Conservation (phyloP, 2,113 vertebrate species). For the Petrocephalus microphthalmus region DNA sequence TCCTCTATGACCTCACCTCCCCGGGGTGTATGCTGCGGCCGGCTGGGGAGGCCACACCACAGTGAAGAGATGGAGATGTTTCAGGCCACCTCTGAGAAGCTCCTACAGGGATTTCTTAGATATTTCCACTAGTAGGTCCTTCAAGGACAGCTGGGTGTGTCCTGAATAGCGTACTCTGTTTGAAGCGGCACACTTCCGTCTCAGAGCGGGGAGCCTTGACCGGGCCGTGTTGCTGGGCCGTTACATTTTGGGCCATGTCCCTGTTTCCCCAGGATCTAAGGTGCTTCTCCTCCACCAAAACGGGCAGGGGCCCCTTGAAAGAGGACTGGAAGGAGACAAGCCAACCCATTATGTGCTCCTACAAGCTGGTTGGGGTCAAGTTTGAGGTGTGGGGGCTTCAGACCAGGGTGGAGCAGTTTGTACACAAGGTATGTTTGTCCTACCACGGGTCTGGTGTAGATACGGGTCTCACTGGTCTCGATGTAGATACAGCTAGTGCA, state of each 20-base stretch:
- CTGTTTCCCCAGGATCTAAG: conserved; percentile 49
- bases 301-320: conserved; percentile 53
- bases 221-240: not conserved
- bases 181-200: not conserved
- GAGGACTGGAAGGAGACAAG: conserved; percentile 60
- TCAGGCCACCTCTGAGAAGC: not conserved
- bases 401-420: conserved; percentile 61
- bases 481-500: not conserved
- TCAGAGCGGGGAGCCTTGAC: not conserved
- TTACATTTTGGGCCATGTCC: not conserved
- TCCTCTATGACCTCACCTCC: not conserved
- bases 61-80: not conserved
- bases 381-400: conserved; percentile 69
- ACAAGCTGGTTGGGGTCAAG: conserved; percentile 64
- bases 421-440: conserved; percentile 55
- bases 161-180: not conserved
- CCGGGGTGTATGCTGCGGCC: not conserved
- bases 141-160: not conserved
- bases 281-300: conserved; percentile 57
- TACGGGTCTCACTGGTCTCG: not conserved
- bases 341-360: conserved; percentile 64
- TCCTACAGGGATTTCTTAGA: not conserved
- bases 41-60: not conserved
- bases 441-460: not conserved
- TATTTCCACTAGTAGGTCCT: not conserved